Conservation (phyloP, 2,888 invertebrate species). For the Drosophila monieri region DNA sequence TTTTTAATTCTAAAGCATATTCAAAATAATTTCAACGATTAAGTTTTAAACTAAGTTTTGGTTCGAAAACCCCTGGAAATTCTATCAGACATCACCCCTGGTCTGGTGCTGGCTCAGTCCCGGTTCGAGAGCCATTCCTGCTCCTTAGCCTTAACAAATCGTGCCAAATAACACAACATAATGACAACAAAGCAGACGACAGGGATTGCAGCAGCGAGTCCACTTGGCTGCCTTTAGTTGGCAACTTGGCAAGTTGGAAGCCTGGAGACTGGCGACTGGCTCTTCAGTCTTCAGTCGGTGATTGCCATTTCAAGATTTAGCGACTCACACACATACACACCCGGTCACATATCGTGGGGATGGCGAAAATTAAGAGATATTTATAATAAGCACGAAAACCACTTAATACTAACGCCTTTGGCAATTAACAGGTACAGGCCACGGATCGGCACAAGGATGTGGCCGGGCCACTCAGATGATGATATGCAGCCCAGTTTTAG, state of each 20-base stretch:
- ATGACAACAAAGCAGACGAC: constrained; percentile 80
- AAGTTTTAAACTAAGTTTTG: too few relatives aligned
- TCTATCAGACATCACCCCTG: constrained; percentile 14
- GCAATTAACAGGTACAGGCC: constrained; percentile 79
- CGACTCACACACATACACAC: constrained; percentile 50
- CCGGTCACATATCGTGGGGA: constrained; percentile 41
- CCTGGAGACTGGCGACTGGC: constrained; percentile 16
- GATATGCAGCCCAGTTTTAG: constrained; percentile 40
- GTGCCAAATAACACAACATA: constrained; percentile 81
- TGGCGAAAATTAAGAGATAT: constrained; percentile 83
- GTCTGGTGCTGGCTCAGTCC: not conserved
- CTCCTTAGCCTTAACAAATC: constrained; percentile 78
- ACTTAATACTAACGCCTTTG: constrained; percentile 84
- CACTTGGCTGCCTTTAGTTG: constrained; percentile 60
- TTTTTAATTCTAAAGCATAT: too few relatives aligned
- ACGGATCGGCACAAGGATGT: constrained; percentile 59
- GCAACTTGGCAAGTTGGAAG: constrained; percentile 8
- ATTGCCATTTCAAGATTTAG: constrained; percentile 79
- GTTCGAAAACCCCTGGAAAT: not conserved
- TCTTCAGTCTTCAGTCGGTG: constrained; percentile 61
- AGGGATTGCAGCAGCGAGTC: constrained; percentile 58
- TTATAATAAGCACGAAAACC: constrained; percentile 84
- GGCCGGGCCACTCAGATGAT: constrained; percentile 51
- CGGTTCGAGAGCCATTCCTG: constrained; percentile 17
- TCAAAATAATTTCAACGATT: too few relatives aligned